Base-by-base conservation (phyloP, 1,140 invertebrate genomes). In the Meteorus sp. region DNA sequence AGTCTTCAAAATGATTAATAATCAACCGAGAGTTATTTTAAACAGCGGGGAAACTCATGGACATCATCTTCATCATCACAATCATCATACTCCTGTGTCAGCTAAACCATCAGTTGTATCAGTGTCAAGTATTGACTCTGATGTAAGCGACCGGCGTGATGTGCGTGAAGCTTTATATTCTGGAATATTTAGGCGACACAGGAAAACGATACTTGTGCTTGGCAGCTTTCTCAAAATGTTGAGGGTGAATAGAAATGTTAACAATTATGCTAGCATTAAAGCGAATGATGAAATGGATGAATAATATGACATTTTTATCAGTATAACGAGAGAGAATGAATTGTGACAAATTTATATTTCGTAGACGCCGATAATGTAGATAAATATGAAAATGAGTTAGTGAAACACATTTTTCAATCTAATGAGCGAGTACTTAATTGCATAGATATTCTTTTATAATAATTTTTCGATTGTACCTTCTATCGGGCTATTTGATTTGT, bases 171-270 rank as follows among this genome's bases (percentile, higher is more conserved):
- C 88, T 56, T 77, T 91, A 57, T 91, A 91, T 70, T 87, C 90
- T 72, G 89, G 89, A 67, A 91, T 91, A 63, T 89, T 91, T 74
- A 85, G 89, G 78, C 84, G 88, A 61, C 89, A 91, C 76, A 83
- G 89, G 50, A 84, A 89, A 71, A 90, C 88, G 17, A 91, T 91
- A 70, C 87, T 90, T 69, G 89, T 89, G 29, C 81, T 91, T 48
- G 89, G 89, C 27, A 90, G 88, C 48, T 91, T 91, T 71, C 82
- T 91, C 35, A 84, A 89, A 57, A 91, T 91, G 88, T 77, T 91
- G 60, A 86, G 85, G 74, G 88, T 86, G 74, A 79, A 80, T 75
- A 88, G 89, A 77, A 90, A 89, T 60, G 73, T 78, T 70, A 89
- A 88, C 63, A 89, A 89, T 73, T 91, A 91, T 62, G 89, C 89